Base-by-base conservation (phyloP, 2,113 vertebrate species). In the Neolamprologus tretocephalus region DNA sequence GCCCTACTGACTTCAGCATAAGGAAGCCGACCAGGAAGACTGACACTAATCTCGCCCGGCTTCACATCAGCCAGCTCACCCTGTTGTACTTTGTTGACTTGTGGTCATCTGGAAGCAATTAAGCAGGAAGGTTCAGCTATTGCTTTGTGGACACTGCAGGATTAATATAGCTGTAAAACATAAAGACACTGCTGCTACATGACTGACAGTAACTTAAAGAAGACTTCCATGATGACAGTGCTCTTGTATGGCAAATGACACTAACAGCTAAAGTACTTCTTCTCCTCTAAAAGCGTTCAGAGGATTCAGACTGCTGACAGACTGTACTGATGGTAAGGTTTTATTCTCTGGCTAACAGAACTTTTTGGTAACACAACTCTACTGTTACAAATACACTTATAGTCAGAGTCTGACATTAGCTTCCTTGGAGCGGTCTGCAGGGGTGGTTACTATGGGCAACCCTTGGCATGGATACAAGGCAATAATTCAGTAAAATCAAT, bases 341-440 rank as follows among this genome's bases (percentile, higher is more conserved):
- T 42, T 45, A 71, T 26, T 73, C 40, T 45, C 7, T 26, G 21
- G 0, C 40, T 73, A 0, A 45, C 21, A 45, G 21, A 47, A 28
- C 40, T 5, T 75, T 75, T 28, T 47, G 68, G 9, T 47, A 75
- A 47, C 21, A 45, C 40, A 73, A 17, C 40, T 28, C 0, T 10
- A 5, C 66, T 73, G 68, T 26, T 73, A 73, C 37, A 73, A 73
- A 10, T 45, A 73, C 8, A 73, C 37, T 71, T 16, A 23, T 13
- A 71, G 19, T 71, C 66, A 42, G 10, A 40, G 37, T 9, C 66
- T 23, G n/a, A 16, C 0, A 45, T 73, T 45, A 71, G 8, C n/a
- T 26, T 6, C 2, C n/a, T 71, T 4, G n/a, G 0, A 71, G 66
- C 5, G 1, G 66, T 26, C 66, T 42, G 1, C 71, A 75, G 23